Evolutionary conservation across 2,888 invertebrate species (phyloP), one percentile per base, ranked within the genome.

Genomic region (Thelaira solivaga): DNA sequence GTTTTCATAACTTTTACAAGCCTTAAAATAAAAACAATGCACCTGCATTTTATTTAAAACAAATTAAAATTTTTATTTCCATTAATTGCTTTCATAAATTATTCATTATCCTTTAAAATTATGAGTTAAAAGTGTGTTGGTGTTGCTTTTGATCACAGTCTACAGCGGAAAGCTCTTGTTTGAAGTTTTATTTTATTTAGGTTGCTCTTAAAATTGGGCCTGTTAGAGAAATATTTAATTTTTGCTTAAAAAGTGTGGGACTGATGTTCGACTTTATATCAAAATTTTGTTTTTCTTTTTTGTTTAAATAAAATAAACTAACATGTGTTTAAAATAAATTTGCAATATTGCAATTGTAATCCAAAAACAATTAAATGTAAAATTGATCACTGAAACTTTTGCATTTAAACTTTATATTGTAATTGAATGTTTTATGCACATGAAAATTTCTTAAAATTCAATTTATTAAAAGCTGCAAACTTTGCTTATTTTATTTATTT

Each of bases 51-150:
- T 49, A 53, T 49, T 57, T 31, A 0, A 20, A 43, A 20, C 5
- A 47, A 20, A 72, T 55, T 34, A 18, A 20, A 13, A 49, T 22
- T 13, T 62, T 62, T 43, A 45, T 31, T 47, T 31, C 5, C 11
- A 8, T 26, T 43, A 29, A 62, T 43, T 61, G 26, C n/a, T 55
- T 62, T 49, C 18, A 76, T 72, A 72, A 71, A 76, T 76, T 72
- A 76, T 77, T 77, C 51, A 68, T 68, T 73, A 77, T 77, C 77
- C 77, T 73, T 77, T 49, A n/a, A 55, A 36, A 5, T 18, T 36
- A 26, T 22, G 22, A 6, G 7, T 5, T 49, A 20, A 16, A 47
- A 67, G 55, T 76, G n/a, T n/a, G 67, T 72, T 67, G 72, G 71
- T 62, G 72, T 67, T 53, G 53, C 13, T 43, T 22, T 43, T 22